Evolutionary conservation across 2,113 vertebrate genomes (phyloP).

Genomic region (Cyprinus carpio): DNA sequence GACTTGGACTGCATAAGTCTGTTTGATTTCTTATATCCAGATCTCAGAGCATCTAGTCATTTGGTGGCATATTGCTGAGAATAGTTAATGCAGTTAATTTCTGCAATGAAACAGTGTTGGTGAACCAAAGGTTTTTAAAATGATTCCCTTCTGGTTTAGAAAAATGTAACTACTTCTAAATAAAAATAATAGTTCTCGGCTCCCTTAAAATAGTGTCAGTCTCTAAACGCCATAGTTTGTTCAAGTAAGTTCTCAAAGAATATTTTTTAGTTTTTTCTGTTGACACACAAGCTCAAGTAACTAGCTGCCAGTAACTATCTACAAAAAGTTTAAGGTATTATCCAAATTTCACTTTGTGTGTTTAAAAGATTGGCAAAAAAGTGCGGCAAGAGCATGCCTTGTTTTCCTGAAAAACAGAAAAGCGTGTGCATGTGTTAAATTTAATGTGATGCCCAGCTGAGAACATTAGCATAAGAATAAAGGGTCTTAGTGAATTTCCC

Average conservation of each 20-base stretch:
- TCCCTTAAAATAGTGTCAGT: no score
- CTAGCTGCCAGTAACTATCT: neutral
- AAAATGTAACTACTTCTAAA: no score
- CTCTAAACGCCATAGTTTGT: neutral
- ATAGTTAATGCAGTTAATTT: no score
- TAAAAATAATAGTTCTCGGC: no score
- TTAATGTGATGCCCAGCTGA: slow-evolving; percentile 80
- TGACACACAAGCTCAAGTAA: neutral
- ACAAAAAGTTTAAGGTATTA: neutral
- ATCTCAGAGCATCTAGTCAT: no score
- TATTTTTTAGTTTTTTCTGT: neutral
- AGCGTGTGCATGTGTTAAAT: slow-evolving; percentile 72
- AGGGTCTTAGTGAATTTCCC: slow-evolving; percentile 90
- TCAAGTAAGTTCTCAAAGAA: neutral
- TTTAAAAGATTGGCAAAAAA: slow-evolving; percentile 5
- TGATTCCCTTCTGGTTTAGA: no score
- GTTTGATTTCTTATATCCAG: no score
- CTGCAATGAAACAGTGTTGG: no score
- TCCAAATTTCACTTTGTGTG: neutral
- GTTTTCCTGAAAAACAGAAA: slow-evolving; percentile 63
- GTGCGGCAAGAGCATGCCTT: slow-evolving; percentile 11
- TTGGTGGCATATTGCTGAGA: no score
- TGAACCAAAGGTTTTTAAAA: no score
- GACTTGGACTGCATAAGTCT: no score
- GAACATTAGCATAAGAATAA: slow-evolving; percentile 96